phyloP scores from a whole-genome alignment of 2,797 vertebrate species.

The Brotula barbata region DNA sequence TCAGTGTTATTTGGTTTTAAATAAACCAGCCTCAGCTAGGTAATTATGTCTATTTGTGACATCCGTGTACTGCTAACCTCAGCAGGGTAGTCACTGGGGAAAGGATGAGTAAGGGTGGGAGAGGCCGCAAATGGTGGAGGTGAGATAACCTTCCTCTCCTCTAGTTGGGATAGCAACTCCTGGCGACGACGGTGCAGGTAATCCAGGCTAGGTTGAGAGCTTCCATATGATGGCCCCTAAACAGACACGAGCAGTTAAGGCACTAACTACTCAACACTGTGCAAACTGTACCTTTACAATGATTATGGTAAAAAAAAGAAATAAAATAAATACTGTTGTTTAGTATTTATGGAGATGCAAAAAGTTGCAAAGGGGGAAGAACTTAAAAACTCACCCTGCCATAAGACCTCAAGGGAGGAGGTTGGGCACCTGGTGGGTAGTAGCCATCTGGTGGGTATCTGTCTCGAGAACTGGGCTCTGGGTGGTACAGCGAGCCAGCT shows the following conservation, averaged over 20 bases:
- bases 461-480: conserved; percentile 83
- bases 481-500: conserved; percentile 86
- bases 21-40: too few species aligned
- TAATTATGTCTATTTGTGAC: neutral
- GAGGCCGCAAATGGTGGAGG: conserved; percentile 95
- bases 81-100: conserved; percentile 88
- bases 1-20: too few species aligned
- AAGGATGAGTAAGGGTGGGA: conserved; percentile 88
- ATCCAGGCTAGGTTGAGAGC: conserved; percentile 89
- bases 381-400: conserved; percentile 80
- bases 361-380: neutral
- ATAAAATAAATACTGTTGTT: conserved; percentile 1
- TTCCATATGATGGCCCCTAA: conserved; percentile 80
- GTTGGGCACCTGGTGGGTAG: conserved; percentile 84
- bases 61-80: conserved; percentile 77
- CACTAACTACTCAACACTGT: too few species aligned
- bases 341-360: too few species aligned
- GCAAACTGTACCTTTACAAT: too few species aligned
- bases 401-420: conserved; percentile 86
- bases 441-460: conserved; percentile 90
- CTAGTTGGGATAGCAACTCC: conserved; percentile 95
- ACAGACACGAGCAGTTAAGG: neutral
- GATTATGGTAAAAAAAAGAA: too few species aligned
- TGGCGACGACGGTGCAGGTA: conserved; percentile 93
- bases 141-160: conserved; percentile 96